Evolutionary conservation across 2,113 vertebrate genomes (phyloP).

Genomic region (Muscicapa adusta): DNA sequence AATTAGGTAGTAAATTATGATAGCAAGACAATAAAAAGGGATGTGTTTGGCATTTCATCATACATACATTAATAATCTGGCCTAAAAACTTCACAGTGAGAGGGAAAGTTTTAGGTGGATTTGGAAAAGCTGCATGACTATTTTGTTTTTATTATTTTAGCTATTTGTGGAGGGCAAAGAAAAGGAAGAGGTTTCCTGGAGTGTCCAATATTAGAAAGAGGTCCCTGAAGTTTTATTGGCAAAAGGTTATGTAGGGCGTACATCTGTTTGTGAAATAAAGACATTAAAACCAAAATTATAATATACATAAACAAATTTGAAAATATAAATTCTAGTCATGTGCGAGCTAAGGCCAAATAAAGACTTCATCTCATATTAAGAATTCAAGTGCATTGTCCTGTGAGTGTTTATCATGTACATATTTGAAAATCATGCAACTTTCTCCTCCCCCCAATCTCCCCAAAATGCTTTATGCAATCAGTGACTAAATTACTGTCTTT

Average conservation of each 20-base stretch:
- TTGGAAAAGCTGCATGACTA: neutral
- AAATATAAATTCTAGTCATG: neutral
- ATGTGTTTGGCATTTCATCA: neutral
- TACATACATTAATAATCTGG: neutral
- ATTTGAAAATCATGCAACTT: neutral
- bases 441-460: accelerated
- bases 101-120: neutral
- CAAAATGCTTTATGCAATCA: neutral
- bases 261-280: neutral
- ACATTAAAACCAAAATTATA: neutral
- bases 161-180: neutral
- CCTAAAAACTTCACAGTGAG: neutral
- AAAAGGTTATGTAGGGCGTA: neutral
- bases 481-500: neutral
- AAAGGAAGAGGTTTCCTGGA: neutral
- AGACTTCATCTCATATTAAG: neutral
- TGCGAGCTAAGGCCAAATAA: neutral
- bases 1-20: neutral
- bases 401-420: neutral
- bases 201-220: neutral
- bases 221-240: neutral
- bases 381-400: neutral
- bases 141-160: neutral
- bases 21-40: neutral
- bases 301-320: neutral